Evolutionary conservation across 35 echinoderm and acorn worm species (phyloP), one percentile per base, ranked within the genome.

Genomic region (Lytechinus pictus): DNA sequence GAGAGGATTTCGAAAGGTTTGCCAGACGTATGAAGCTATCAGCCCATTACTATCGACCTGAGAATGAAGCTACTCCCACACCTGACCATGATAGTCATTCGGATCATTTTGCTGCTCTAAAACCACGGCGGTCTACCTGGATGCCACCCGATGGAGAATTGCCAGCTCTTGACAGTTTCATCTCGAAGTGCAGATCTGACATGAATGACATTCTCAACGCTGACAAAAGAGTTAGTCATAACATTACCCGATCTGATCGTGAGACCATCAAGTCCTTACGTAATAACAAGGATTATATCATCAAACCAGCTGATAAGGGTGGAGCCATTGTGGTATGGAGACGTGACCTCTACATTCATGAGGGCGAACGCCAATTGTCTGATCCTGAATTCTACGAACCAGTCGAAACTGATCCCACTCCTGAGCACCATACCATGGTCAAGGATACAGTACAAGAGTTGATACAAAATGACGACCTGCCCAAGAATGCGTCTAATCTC

Each of bases 271-370:
- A 92, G 51, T 61, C 44, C 0, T 27, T 96, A 2, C n/a, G 61
- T 10, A 28, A 19, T 5, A 94, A 96, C 44, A 28, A 86, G 6
- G 55, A 72, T 52, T 52, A 24, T 33, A 54, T 95, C 6, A 92
- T 95, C 11, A 95, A 95, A 60, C 19, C 21, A 3, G 95, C 95
- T 7, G 95, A 96, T 60, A 96, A 93, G 28, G 95, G 91, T 52
- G 91, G 95, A 14, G 56, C 95, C 52, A 66, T 93, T 57, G 95
- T 96, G 9, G 95, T 95, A 8, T 96, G 95, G 89, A 61, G 91
- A 29, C n/a, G 91, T 27, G 95, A 93, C 44, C 27, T 96, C 0
- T 96, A 94, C 54, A 19, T 96, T 5, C 24, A 66, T 5, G 95
- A 96, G 86, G 91, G 90, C 2, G 28, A 61, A 6, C 87, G 95